These are phyloP conservation scores for Blastobasis lacticolella DNA, from an alignment of 2,888 invertebrate species.

Conservation along the genomic window DNA sequence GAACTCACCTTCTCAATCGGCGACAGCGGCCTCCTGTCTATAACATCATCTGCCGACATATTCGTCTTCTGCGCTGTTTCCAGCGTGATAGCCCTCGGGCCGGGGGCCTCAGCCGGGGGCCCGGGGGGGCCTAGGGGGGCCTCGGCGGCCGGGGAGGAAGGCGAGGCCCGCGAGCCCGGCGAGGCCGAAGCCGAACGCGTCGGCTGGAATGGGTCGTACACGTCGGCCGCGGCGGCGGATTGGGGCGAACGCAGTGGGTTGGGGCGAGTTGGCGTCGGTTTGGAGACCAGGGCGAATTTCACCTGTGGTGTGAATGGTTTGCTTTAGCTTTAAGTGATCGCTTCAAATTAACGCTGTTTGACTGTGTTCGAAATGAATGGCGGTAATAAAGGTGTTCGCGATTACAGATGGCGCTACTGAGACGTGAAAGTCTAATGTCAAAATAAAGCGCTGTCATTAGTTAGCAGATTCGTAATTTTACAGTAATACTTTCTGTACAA, in stretches of 20 bases:
- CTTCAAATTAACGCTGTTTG: no score
- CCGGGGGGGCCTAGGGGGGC: slow-evolving; percentile 95
- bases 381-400: no score
- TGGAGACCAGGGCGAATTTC: no score
- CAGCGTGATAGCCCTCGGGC: slow-evolving; percentile 46
- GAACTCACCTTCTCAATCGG: slow-evolving; percentile 67
- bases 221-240: slow-evolving; percentile 59
- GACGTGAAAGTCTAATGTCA: no score
- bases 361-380: no score
- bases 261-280: slow-evolving; percentile 46
- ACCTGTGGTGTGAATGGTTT: no score
- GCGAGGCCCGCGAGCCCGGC: slow-evolving; percentile 75
- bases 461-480: no score
- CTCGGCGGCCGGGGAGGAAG: slow-evolving; percentile 85
- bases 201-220: slow-evolving; percentile 24
- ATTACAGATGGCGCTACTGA: no score
- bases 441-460: no score
- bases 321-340: no score
- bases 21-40: slow-evolving; percentile 64
- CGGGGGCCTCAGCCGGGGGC: slow-evolving; percentile 75
- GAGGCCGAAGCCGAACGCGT: slow-evolving; percentile 60
- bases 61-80: slow-evolving; percentile 67
- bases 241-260: slow-evolving; percentile 83
- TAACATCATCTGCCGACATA: slow-evolving; percentile 62
- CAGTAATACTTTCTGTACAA: no score